Base-by-base conservation (phyloP, 2,888 invertebrate species). In the Zygaena filipendulae region DNA sequence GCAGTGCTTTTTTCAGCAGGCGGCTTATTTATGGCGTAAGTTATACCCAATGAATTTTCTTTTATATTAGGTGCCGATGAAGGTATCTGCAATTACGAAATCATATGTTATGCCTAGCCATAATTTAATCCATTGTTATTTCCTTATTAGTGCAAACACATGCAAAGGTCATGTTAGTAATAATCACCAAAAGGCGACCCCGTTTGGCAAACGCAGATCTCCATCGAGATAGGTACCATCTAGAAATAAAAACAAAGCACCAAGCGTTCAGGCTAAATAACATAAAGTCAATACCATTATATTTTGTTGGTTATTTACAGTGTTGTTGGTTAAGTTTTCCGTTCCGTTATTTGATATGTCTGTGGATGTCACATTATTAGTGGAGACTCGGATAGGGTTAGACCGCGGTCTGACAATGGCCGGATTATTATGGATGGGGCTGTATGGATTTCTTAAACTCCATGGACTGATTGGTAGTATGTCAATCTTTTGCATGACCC, bases 361-460 rank as follows among this genome's bases (percentile, higher is more conserved):
- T 63, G 64, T 67, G 66, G 66, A 62, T 63, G 66, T 84, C 83
- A 82, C 83, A 80, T 81, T 84, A 83, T 84, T 85, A 85, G 83
- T 84, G 79, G 82, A 84, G 77, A 83, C 83, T 80, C 82, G 82
- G 74, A 77, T 79, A 55, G 81, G 81, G 74, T 80, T 80, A 79
- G 68, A 68, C 67, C 67, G 68, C 48, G 80, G 79, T 77, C 74
- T 80, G 59, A 81, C 77, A 58, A 79, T 77, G 62, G 80, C 80
- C 56, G 81, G 80, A 66, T 68, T 79, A 52, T 77, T 80, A 75
- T 81, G 77, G 70, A 81, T 79, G 59, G 71, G 84, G 82, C 83
- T 85, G 54, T 77, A 80, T 66, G 82, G 82, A 60, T 83, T 82
- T 66, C 69, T 80, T 56, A 83, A 59, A 70, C 77, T 82, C 74